These are phyloP conservation scores for Gopherus evgoodei DNA, from an alignment of 2,113 vertebrate species.

Conservation along the genomic window DNA sequence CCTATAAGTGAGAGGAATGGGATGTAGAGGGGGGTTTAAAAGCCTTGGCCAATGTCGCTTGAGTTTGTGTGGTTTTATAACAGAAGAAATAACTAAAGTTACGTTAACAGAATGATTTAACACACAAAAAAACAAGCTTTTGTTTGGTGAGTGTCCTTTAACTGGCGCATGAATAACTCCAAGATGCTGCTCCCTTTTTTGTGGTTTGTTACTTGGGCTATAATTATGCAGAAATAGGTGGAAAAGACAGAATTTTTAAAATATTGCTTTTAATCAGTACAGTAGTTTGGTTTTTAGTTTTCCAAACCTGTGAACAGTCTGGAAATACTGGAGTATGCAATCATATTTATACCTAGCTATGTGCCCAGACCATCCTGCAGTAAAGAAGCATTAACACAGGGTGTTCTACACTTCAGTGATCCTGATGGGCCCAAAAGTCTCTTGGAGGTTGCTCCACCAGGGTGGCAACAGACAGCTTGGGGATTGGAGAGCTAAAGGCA, in stretches of 20 bases:
- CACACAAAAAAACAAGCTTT: too few relatives aligned
- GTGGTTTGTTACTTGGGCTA: neutral
- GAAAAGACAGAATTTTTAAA: fast-evolving
- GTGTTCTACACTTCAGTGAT: neutral
- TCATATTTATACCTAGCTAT: neutral
- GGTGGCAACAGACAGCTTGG: neutral
- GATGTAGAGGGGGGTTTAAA: neutral
- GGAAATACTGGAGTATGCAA: neutral
- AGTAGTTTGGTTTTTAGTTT: neutral
- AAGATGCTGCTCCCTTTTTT: neutral
- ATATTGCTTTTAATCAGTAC: neutral
- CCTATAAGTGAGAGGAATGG: neutral
- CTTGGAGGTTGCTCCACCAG: neutral
- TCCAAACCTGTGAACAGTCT: fast-evolving
- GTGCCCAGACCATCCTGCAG: neutral
- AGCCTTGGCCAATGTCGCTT: neutral
- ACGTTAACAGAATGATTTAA: neutral
- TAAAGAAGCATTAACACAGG: neutral
- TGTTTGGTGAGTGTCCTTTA: neutral
- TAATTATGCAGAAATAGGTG: fast-evolving
- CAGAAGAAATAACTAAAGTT: neutral
- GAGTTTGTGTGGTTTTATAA: neutral
- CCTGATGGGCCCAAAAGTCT: neutral
- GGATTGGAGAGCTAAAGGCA: neutral
- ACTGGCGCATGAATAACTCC: neutral